phyloP scores from a whole-genome alignment of 1,140 invertebrate genomes.

The Procambarus virginalis region DNA sequence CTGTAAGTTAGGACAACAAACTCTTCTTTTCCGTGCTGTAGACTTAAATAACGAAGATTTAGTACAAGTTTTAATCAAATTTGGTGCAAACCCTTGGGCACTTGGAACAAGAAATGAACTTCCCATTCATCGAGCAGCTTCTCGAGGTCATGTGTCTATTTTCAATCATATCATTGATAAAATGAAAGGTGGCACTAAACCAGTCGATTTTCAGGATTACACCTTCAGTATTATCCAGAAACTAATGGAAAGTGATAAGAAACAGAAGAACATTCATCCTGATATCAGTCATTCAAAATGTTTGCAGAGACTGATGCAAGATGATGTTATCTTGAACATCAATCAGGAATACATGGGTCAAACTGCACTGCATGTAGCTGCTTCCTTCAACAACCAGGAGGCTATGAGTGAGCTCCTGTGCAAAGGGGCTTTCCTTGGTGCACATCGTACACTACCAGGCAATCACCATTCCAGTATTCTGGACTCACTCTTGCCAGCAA shows the following conservation, averaged over 20 bases:
- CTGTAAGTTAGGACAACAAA: conserved; percentile 49
- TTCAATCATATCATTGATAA: conserved; percentile 44
- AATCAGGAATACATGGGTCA: conserved; percentile 32
- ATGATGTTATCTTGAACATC: conserved; percentile 51
- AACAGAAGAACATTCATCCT: not conserved
- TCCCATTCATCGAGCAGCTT: conserved; percentile 62
- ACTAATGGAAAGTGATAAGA: conserved; percentile 45
- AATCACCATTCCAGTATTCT: conserved; percentile 35
- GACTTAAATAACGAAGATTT: conserved; percentile 26
- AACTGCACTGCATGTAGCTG: conserved; percentile 60
- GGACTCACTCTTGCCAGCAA: conserved; percentile 40
- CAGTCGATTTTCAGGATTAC: conserved; percentile 49
- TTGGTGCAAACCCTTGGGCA: conserved; percentile 58
- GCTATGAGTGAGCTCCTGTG: conserved; percentile 53
- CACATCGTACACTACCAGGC: conserved; percentile 5
- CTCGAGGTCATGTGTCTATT: conserved; percentile 43
- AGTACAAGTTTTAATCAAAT: conserved; percentile 42
- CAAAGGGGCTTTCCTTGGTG: conserved; percentile 63
- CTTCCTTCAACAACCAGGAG: conserved; percentile 67
- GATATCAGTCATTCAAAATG: conserved; percentile 48
- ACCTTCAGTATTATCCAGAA: conserved; percentile 58
- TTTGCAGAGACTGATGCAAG: conserved; percentile 43
- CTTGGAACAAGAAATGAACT: conserved; percentile 48
- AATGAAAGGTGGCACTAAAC: conserved; percentile 56
- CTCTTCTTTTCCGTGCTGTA: conserved; percentile 54